Conservation (phyloP, 2,113 vertebrate species). For the Phocoena phocoena region DNA sequence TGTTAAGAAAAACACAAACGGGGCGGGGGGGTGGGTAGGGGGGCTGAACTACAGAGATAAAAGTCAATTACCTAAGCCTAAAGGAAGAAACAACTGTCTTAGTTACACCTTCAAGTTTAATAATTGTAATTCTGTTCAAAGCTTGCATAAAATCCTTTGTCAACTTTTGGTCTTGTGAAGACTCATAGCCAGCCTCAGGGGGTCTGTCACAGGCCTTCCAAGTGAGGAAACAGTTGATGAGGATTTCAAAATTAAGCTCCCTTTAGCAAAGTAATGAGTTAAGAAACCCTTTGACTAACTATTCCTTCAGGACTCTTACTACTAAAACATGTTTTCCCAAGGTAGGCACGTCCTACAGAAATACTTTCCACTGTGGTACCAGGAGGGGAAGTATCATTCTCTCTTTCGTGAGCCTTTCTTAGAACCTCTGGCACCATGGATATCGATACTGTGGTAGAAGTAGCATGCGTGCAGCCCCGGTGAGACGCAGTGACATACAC, state of each 20-base stretch:
- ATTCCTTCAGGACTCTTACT: neutral
- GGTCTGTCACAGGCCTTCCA: neutral
- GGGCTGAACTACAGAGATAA: neutral
- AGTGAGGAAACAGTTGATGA: neutral
- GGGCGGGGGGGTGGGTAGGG: neutral
- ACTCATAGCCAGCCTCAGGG: neutral
- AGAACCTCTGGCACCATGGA: neutral
- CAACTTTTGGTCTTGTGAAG: neutral
- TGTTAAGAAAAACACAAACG: neutral
- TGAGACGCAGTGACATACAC: neutral
- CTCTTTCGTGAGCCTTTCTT: neutral
- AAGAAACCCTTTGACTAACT: neutral
- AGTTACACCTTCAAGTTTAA: neutral
- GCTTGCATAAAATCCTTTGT: neutral
- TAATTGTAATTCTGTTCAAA: neutral
- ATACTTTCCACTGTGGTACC: neutral
- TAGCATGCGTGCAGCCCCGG: rapidly evolving
- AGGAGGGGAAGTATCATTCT: neutral
- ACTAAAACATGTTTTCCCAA: neutral
- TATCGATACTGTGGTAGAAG: rapidly evolving
- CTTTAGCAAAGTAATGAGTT: neutral
- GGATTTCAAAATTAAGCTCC: neutral
- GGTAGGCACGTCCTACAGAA: neutral
- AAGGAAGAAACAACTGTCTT: neutral
- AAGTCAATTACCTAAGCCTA: neutral